Percentiles rank a stretch among this genome's conserved stretches.
Conservation (phyloP, 2,113 vertebrate genomes). For the Tachycineta bicolor region DNA sequence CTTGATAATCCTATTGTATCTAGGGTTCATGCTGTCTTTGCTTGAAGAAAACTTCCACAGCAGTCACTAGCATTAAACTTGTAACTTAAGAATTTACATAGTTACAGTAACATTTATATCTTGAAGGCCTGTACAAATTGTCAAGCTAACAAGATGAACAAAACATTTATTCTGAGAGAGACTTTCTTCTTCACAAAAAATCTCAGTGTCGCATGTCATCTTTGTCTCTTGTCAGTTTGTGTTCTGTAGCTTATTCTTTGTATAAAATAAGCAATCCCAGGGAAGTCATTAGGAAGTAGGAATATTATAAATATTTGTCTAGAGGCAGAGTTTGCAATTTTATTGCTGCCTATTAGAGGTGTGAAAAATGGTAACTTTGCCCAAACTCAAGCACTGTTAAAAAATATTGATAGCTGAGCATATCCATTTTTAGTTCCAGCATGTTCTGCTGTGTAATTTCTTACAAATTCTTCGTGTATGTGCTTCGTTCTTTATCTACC, state of each 20-base stretch:
- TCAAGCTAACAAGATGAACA: background rate
- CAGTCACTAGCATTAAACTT: background rate
- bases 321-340: background rate
- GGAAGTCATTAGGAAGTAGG: background rate
- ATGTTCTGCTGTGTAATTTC: background rate
- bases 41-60: background rate
- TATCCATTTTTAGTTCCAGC: background rate
- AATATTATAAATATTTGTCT: background rate
- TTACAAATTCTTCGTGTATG: background rate
- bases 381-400: background rate
- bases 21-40: background rate
- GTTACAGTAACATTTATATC: background rate
- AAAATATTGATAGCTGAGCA: background rate
- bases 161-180: background rate
- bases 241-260: background rate
- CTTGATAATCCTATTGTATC: background rate
- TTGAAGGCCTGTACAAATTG: background rate
- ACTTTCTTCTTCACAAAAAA: background rate
- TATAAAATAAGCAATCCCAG: background rate
- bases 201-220: background rate
- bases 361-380: background rate
- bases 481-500: background rate
- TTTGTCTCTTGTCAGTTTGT: background rate
- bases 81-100: background rate
- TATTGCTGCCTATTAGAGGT: background rate